Percentiles rank a stretch among this genome's conserved stretches.
These are phyloP conservation scores for Sciaenops ocellatus DNA, from an alignment of 2,797 vertebrate genomes.

Conservation along the genomic window DNA sequence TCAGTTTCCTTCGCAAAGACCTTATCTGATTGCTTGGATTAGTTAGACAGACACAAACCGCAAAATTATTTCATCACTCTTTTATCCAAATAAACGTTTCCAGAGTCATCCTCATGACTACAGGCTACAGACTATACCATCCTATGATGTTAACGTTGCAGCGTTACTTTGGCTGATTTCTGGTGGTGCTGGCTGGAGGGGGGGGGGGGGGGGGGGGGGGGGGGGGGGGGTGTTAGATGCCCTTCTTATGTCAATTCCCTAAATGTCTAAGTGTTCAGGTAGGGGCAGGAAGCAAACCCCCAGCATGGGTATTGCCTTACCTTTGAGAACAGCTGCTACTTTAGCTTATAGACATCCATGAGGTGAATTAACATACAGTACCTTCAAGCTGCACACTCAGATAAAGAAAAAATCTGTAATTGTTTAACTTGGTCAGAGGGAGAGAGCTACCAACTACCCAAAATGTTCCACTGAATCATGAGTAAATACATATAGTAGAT, in stretches of 20 bases:
- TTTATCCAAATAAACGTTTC: conserved; percentile 59
- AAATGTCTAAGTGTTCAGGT: conserved; percentile 1
- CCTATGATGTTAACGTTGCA: not conserved
- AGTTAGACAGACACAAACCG: conserved; percentile 29
- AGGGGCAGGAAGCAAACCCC: conserved; percentile 15
- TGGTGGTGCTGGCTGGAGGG: not conserved
- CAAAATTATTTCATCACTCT: conserved; percentile 56
- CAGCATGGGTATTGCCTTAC: not conserved
- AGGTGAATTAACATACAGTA: conserved; percentile 15
- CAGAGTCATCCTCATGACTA: conserved; percentile 43
- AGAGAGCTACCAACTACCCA: not conserved
- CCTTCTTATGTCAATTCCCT: not conserved
- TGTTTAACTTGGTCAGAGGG: not conserved
- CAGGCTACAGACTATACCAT: conserved; percentile 7
- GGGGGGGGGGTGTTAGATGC: not conserved
- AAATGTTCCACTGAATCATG: conserved; percentile 31
- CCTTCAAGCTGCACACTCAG: conserved; percentile 19
- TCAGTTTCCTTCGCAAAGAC: conserved; percentile 41
- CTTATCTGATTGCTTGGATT: conserved; percentile 65
- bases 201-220: not conserved
- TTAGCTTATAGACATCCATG: conserved; percentile 10
- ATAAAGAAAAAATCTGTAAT: conserved; percentile 29
- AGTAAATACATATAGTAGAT: conserved; percentile 26
- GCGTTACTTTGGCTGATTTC: not conserved
- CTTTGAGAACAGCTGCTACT: conserved; percentile 5